Evolutionary conservation across 2,888 invertebrate species (phyloP), one percentile per base, ranked within the genome.

Genomic region (Heliconius erato): DNA sequence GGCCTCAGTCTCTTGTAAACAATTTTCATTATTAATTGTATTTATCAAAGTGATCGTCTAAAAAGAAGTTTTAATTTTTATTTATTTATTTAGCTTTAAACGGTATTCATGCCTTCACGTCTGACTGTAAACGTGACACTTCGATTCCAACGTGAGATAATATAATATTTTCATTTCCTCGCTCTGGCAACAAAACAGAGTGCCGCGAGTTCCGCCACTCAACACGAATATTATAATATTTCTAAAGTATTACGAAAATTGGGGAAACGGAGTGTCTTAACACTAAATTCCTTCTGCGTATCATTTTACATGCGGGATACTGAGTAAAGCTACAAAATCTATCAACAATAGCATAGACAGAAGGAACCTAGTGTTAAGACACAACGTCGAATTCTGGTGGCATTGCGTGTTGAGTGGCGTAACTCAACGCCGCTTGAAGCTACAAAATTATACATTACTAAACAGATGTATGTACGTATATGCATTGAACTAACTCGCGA

Each of bases 401-500:
- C 40, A 40, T 40, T 40, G 9, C 40, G 11, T 40, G 40, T 40
- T 1, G 40, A 40, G 40, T 11, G 11, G 40, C 40, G 40, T 40
- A 40, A 40, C 40, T 40, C 9, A 40, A 40, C 40, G 40, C 40
- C 40, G 40, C 44, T 4, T 49, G 44, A 49, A 14, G 44, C 44
- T 49, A 49, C 23, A 23, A 54, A 54, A 54, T 3, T 32, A 74
- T 74, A 19, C 59, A 28, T 59, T 32, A 49, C n/a, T 16, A 49
- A 49, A 76, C 67, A 76, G 54, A 26, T 69, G 28, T 35, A 59
- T 44, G 9, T 67, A 69, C 32, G 44, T 44, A 26, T 19, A 59
- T 69, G 44, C 28, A 71, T 14, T 14, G 35, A 65, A 44, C 59
- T 79, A 40, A 67, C 80, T 40, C 65, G 11, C 23, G 69, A 71